These are phyloP conservation scores for Dorcus parallelipipedus DNA, from an alignment of 2,888 invertebrate genomes.

Conservation along the genomic window DNA sequence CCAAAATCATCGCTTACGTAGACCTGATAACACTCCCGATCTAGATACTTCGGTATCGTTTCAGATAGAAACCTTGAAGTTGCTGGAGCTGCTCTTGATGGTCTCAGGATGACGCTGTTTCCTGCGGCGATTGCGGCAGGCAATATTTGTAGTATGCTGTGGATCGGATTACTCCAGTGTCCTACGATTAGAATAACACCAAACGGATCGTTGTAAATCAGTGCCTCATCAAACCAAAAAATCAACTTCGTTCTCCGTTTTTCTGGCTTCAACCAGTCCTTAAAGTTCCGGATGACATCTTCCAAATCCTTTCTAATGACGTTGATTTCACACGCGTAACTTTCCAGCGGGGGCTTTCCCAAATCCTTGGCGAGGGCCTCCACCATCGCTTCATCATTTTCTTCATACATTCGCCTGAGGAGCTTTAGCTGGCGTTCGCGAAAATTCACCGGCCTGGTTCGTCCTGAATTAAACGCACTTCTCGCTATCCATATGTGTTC, in stretches of 20 bases:
- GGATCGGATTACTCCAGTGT: conserved; percentile 97
- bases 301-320: conserved; percentile 31
- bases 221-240: conserved; percentile 19
- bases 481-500: conserved; percentile 53
- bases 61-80: conserved; percentile 54
- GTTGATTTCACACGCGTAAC: conserved; percentile 71
- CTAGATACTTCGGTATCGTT: conserved; percentile 67
- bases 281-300: conserved; percentile 22
- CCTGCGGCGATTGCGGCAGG: conserved; percentile 90
- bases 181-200: conserved; percentile 88
- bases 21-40: conserved; percentile 83
- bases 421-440: conserved; percentile 75
- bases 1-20: conserved; percentile 42
- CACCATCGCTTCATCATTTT: conserved; percentile 69
- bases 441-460: conserved; percentile 74
- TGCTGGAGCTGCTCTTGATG: conserved; percentile 80
- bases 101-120: conserved; percentile 87
- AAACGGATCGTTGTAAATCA: conserved; percentile 75
- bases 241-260: conserved; percentile 15
- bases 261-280: conserved; percentile 22
- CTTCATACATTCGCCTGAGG: conserved; percentile 72
- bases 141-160: conserved; percentile 74
- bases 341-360: conserved; percentile 74
- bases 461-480: conserved; percentile 74
- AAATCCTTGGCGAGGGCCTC: conserved; percentile 77